Conservation (phyloP, 1,140 invertebrate genomes). For the Portunus trituberculatus region DNA sequence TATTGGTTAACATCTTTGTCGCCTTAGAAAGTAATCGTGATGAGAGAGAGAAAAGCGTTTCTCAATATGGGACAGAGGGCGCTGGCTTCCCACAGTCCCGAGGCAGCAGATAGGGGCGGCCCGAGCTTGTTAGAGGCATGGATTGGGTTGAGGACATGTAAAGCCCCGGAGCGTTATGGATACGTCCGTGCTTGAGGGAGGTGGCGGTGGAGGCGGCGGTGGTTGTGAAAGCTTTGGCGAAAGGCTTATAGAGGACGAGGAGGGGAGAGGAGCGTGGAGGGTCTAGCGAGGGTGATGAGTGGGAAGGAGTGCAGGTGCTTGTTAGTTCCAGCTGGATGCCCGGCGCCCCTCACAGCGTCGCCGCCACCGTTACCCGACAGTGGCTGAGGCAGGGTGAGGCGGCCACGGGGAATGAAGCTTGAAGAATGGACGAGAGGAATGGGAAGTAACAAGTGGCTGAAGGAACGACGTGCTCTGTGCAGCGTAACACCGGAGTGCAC, state of each 20-base stretch:
- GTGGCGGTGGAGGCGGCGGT: neutral
- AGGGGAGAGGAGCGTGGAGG: neutral
- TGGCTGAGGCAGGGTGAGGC: neutral
- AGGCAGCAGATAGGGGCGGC: neutral
- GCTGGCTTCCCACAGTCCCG: neutral
- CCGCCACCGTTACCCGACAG: neutral
- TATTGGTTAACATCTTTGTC: no score
- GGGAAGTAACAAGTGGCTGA: neutral
- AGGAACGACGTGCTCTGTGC: neutral
- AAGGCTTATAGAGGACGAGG: neutral
- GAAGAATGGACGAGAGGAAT: conserved; percentile 1
- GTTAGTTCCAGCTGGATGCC: conserved; percentile 34
- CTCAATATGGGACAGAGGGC: neutral
- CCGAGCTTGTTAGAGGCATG: neutral
- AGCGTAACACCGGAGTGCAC: no score
- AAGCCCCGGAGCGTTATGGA: neutral
- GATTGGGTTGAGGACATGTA: neutral
- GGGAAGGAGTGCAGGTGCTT: conserved; percentile 31
- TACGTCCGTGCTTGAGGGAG: neutral
- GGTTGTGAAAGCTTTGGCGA: neutral
- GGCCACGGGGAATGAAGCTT: neutral
- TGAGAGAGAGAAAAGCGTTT: no score
- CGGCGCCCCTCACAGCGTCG: neutral
- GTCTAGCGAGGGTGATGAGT: neutral
- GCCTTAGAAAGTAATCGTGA: no score